A percentile compares a stretch with the other conserved stretches of the same genome.
Conservation (phyloP, 64 coral and sea anemone species). For the Montipora efflorescens region DNA sequence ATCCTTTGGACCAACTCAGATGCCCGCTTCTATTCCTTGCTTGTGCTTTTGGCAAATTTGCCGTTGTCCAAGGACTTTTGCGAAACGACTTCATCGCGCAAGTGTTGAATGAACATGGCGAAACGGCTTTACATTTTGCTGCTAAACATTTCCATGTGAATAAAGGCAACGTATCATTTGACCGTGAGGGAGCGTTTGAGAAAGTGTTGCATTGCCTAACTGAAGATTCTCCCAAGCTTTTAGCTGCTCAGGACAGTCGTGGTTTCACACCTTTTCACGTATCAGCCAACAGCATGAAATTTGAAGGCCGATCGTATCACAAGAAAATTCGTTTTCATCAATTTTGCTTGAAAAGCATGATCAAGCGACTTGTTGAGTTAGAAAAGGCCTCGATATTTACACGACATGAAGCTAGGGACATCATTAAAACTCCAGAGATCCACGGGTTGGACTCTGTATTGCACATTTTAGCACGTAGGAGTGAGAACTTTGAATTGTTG, state of each 20-base stretch:
- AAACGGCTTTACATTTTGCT: slow-evolving; percentile 7
- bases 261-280: not conserved
- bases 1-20: slow-evolving; percentile 1
- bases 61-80: not conserved
- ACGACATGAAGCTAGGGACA: not conserved
- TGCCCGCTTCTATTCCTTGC: slow-evolving; percentile 13
- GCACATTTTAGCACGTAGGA: not conserved
- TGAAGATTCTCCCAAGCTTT: not conserved
- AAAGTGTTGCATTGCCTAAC: not conserved
- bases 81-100: not conserved
- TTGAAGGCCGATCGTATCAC: not conserved
- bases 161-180: not conserved
- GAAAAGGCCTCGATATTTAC: slow-evolving; percentile 1
- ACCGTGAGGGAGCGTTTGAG: not conserved
- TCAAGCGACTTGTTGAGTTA: not conserved
- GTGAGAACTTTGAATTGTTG: not conserved
- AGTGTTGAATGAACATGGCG: slow-evolving; percentile 7
- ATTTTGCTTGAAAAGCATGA: not conserved
- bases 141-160: not conserved
- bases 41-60: not conserved
- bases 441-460: not conserved
- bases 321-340: not conserved
- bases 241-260: not conserved
- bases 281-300: not conserved
- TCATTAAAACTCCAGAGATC: not conserved